Evolutionary conservation across 2,113 vertebrate genomes (phyloP).

Genomic region (Paralichthys olivaceus): DNA sequence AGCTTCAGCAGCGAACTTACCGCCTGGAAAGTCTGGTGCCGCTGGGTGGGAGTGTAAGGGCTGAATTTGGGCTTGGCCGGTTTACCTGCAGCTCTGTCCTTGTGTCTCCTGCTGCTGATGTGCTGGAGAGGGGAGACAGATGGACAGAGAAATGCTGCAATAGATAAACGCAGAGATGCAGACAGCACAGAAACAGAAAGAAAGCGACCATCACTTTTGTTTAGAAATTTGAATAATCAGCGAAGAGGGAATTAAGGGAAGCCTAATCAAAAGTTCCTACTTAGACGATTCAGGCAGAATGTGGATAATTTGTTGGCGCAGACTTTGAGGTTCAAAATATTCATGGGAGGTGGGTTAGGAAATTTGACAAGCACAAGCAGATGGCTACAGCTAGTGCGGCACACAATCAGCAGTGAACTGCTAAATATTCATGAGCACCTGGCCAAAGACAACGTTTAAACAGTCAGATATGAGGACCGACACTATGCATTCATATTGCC

Average conservation of each 20-base stretch:
- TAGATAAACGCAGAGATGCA: constrained; percentile 4
- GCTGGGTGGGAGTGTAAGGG: constrained; percentile 89
- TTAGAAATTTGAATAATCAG: constrained; percentile 31
- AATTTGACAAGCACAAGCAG: constrained; percentile 65
- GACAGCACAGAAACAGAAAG: constrained; percentile 9
- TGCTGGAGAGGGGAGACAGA: constrained; percentile 80
- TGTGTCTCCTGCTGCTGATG: constrained; percentile 97
- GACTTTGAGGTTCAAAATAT: constrained; percentile 46
- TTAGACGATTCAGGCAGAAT: constrained; percentile 14
- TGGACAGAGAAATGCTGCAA: constrained; percentile 3
- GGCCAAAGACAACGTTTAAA: constrained; percentile 71
- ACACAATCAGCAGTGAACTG: constrained; percentile 36
- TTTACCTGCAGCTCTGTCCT: constrained; percentile 95
- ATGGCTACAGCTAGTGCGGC: constrained; percentile 50
- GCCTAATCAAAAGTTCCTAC: constrained; percentile 32
- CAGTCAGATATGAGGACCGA: constrained; percentile 30
- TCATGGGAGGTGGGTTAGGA: constrained; percentile 45
- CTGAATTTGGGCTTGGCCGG: constrained; percentile 95
- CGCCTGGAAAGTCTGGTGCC: constrained; percentile 85
- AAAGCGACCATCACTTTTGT: not conserved
- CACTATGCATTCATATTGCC: constrained; percentile 37
- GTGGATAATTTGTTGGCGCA: constrained; percentile 24
- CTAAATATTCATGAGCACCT: constrained; percentile 79
- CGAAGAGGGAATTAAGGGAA: constrained; percentile 32
- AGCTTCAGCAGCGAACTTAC: constrained; percentile 79